These are phyloP conservation scores for Neogale vison DNA, from an alignment of 2,113 vertebrate species.

Conservation along the genomic window DNA sequence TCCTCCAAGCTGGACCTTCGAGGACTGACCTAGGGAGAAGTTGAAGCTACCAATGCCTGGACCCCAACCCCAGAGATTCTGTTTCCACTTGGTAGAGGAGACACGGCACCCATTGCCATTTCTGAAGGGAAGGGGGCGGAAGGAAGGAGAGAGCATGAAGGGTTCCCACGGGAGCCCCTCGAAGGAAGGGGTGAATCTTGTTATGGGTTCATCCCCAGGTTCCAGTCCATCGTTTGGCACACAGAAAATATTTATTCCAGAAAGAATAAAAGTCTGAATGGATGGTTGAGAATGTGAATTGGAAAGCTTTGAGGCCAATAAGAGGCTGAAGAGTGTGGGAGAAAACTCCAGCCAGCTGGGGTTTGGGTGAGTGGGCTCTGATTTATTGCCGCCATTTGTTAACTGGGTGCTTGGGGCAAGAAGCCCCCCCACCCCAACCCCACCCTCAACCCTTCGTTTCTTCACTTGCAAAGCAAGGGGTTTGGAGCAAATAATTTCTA, in stretches of 20 bases:
- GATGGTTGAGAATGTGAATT: not conserved
- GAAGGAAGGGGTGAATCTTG: not conserved
- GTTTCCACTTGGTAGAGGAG: not conserved
- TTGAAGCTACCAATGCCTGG: not conserved
- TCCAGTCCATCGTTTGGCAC: not conserved
- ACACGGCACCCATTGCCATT: not conserved
- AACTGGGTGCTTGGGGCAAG: not conserved
- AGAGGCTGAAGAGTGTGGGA: not conserved
- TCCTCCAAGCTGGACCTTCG: not conserved
- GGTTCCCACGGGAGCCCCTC: not conserved
- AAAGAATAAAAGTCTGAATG: not conserved
- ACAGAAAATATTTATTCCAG: not conserved
- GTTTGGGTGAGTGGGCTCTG: not conserved
- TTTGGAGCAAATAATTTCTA: not conserved
- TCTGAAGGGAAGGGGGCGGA: not conserved
- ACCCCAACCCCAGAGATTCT: not conserved
- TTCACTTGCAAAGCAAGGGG: not conserved
- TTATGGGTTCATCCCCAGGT: not conserved
- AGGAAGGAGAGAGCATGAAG: not conserved
- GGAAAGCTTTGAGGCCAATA: not conserved
- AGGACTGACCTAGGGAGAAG: not conserved
- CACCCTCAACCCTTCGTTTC: not conserved
- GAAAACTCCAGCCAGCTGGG: not conserved
- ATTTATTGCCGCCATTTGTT: not conserved
- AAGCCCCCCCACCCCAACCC: not conserved